Evolutionary conservation across 2,797 vertebrate genomes (phyloP).

Genomic region (Microctenopoma stevenorrisi): DNA sequence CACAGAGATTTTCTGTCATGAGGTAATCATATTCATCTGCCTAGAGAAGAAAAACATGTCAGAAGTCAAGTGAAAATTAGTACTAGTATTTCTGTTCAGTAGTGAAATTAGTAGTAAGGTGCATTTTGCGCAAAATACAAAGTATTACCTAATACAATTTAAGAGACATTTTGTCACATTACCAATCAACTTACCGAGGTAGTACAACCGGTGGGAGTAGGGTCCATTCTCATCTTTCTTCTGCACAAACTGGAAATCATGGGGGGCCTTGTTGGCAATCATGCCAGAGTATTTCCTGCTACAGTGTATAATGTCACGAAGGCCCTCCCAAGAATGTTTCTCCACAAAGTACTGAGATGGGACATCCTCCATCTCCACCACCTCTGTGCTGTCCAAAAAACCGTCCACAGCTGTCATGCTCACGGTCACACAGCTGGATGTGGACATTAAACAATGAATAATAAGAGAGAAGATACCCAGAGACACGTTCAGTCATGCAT

Average conservation of each 20-base stretch:
- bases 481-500: not conserved
- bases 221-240: constrained; percentile 92
- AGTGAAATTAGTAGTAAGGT: constrained; percentile 1
- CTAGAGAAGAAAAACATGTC: constrained; percentile 15
- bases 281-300: constrained; percentile 97
- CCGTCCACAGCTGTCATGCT: constrained; percentile 92
- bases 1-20: constrained; percentile 15
- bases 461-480: constrained; percentile 6
- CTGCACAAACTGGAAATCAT: constrained; percentile 97
- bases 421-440: constrained; percentile 79
- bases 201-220: constrained; percentile 96
- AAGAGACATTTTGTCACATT: not conserved
- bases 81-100: not conserved
- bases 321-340: constrained; percentile 96
- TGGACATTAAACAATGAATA: constrained; percentile 18
- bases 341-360: constrained; percentile 93
- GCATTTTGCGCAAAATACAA: not conserved
- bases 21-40: constrained; percentile 13
- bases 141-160: not conserved
- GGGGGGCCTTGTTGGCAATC: constrained; percentile 96
- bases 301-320: constrained; percentile 95
- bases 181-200: constrained; percentile 87
- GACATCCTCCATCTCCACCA: constrained; percentile 90
- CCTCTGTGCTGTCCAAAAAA: constrained; percentile 85
- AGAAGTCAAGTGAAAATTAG: not conserved